These are phyloP conservation scores for Oreochromis tanganicae DNA, from an alignment of 2,113 vertebrate genomes.

Conservation along the genomic window DNA sequence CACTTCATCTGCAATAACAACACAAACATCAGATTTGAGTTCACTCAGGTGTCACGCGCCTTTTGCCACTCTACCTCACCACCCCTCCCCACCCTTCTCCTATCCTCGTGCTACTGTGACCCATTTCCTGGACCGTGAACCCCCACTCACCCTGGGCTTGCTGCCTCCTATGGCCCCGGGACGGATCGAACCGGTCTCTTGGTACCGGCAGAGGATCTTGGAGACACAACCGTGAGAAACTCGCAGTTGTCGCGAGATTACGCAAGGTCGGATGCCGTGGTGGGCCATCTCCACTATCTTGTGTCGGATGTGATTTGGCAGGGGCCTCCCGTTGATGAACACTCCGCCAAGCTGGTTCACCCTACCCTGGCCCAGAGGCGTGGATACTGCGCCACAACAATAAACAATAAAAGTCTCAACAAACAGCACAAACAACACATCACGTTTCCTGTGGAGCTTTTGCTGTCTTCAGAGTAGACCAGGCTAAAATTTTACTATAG, in stretches of 20 bases:
- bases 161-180: slow-evolving; percentile 97
- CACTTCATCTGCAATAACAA: neutral
- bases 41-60: slow-evolving; percentile 1
- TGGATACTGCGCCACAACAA: slow-evolving; percentile 82
- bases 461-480: neutral
- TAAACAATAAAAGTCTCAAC: slow-evolving; percentile 17
- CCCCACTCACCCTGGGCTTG: slow-evolving; percentile 96
- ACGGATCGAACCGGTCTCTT: slow-evolving; percentile 96
- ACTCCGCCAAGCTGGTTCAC: slow-evolving; percentile 98
- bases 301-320: slow-evolving; percentile 98
- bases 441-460: neutral
- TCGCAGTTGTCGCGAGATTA: slow-evolving; percentile 93
- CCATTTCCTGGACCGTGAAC: neutral
- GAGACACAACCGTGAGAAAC: slow-evolving; percentile 98
- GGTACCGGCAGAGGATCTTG: slow-evolving; percentile 98
- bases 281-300: slow-evolving; percentile 99
- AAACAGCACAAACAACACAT: neutral
- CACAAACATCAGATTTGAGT: neutral
- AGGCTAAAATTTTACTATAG: neutral
- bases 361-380: slow-evolving; percentile 96
- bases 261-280: slow-evolving; percentile 96
- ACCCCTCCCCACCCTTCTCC: neutral
- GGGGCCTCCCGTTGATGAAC: slow-evolving; percentile 95
- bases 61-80: neutral
- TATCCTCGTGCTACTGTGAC: neutral